A percentile compares a stretch with the other conserved stretches of the same genome.
These are phyloP conservation scores for Psettodes erumei DNA, from an alignment of 2,113 vertebrate species.

Conservation along the genomic window DNA sequence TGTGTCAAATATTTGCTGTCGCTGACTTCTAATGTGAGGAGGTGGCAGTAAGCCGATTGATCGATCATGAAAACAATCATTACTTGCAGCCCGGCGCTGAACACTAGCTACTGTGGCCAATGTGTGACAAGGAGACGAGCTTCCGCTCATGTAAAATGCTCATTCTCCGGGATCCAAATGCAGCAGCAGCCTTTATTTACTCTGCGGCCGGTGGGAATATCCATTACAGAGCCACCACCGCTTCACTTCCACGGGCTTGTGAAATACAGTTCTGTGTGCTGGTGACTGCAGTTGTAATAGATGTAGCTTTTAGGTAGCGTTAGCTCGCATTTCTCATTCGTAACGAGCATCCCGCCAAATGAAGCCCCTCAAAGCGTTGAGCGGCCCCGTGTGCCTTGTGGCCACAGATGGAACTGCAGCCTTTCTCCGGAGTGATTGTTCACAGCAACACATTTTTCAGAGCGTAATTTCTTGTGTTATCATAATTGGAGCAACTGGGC, in stretches of 20 bases:
- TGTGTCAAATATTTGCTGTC: not conserved
- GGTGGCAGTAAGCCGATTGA: not conserved
- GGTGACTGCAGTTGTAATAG: not conserved
- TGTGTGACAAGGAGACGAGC: not conserved
- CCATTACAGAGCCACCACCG: not conserved
- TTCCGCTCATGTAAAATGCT: slow-evolving; percentile 1
- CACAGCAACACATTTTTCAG: not conserved
- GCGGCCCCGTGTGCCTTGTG: not conserved
- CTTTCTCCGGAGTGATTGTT: no score
- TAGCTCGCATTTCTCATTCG: not conserved
- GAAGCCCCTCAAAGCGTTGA: not conserved
- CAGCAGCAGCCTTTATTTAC: not conserved
- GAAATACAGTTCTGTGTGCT: not conserved
- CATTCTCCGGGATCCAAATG: no score
- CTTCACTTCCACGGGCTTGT: not conserved
- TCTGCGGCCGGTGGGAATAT: not conserved
- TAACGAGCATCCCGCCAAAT: not conserved
- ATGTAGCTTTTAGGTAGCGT: not conserved
- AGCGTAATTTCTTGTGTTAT: not conserved
- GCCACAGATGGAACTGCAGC: slow-evolving; percentile 5
- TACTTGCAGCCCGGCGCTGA: not conserved
- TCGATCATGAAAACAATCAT: not conserved
- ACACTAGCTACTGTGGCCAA: not conserved
- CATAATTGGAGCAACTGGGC: not conserved
- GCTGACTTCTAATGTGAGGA: not conserved